Percentiles rank a stretch among this genome's conserved stretches.
Evolutionary conservation across 2,797 vertebrate species (phyloP).

Genomic region (Muscicapa striata): DNA sequence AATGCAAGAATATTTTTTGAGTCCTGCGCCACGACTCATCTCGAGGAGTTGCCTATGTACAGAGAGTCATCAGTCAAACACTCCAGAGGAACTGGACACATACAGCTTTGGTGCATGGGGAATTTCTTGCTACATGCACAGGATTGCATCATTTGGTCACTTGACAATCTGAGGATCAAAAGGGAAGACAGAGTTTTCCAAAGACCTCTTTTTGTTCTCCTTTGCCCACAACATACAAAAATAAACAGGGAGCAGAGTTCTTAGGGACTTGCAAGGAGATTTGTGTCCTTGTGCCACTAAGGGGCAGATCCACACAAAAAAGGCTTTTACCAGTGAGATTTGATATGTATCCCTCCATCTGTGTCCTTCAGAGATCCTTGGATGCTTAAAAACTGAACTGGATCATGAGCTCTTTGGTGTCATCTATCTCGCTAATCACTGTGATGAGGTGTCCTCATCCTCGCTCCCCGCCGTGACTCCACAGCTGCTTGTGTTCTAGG

Average conservation of each 20-base stretch:
- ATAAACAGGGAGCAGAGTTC: neutral
- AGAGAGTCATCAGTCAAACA: neutral
- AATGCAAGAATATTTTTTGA: neutral
- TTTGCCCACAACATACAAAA: neutral
- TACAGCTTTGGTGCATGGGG: fast-evolving
- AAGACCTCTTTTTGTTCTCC: neutral
- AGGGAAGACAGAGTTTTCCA: neutral
- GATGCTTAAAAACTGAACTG: neutral
- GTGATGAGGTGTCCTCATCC: neutral
- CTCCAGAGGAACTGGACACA: neutral
- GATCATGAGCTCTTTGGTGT: neutral
- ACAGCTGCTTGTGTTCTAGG: neutral
- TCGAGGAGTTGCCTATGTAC: neutral
- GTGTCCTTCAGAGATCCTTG: neutral
- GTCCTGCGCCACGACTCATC: neutral
- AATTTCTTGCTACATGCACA: neutral
- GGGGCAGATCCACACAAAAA: neutral
- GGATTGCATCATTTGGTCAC: neutral
- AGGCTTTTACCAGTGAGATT: neutral
- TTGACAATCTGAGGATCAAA: neutral
- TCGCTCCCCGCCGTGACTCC: neutral
- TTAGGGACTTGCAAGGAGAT: neutral
- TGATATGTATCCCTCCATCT: neutral
- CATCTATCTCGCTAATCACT: neutral
- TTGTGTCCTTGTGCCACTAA: neutral